Evolutionary conservation across 1,140 invertebrate genomes (phyloP), one percentile per base, ranked within the genome.

Genomic region (Varroa destructor): DNA sequence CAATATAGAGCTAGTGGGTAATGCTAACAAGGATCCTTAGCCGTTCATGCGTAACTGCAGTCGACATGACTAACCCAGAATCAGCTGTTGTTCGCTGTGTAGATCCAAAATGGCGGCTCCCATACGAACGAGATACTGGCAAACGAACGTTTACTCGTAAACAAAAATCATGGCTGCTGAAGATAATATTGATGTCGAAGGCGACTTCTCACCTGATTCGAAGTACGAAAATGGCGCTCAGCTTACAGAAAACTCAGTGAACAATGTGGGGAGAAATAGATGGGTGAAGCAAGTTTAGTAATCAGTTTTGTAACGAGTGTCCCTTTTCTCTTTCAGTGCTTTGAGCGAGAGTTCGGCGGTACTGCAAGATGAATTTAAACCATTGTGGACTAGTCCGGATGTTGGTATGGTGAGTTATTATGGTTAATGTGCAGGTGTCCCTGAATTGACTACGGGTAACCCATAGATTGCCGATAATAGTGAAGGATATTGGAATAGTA

Each of bases 121-220:
- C 61, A 67, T 67, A 37, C 46, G 46, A 51, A 51, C 46, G 8
- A 3, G 8, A 51, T 51, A 8, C 0, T 3, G 46, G 46, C 46
- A 51, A 51, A 51, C 46, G 46, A 8, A 14, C 37, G 61, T 12
- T 4, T 12, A 8, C 12, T 36, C 61, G 61, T 67, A 67, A 67
- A 67, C 61, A 67, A 67, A 67, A 67, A 67, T 46, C 14, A 67
- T 67, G 61, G 61, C 61, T 67, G 61, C 40, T 14, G 61, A 67
- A 43, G 46, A 67, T 37, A 67, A n/a, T 37, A 67, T 67, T 37
- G 61, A 67, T 8, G 40, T 67, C 61, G 61, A 67, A 40, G 61
- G 61, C 40, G 61, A 67, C 37, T 67, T 67, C 46, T 67, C 61
- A 8, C 61, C 40, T 40, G 61, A 67, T 67, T 67, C 61, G 40